Conservation (phyloP, 2,113 vertebrate genomes). For the Neolamprologus brichardi region DNA sequence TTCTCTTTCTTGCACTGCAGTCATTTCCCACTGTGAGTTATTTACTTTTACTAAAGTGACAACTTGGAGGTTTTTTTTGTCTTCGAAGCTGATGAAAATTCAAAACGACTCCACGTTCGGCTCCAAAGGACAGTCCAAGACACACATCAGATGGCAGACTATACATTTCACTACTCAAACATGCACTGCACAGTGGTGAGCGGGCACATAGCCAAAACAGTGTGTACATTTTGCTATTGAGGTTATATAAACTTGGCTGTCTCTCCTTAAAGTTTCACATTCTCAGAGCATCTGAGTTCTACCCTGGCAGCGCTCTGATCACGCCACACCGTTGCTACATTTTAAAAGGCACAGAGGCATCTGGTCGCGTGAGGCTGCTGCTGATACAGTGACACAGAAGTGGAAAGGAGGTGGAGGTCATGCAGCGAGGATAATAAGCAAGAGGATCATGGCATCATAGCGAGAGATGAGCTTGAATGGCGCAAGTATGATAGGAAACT, state of each 20-base stretch:
- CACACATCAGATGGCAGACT: constrained; percentile 3
- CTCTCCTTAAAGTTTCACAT: neutral
- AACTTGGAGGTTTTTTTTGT: neutral
- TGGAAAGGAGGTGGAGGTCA: neutral
- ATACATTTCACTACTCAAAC: constrained; percentile 30
- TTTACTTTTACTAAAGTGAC: neutral
- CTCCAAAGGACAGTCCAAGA: neutral
- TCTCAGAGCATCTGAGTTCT: neutral
- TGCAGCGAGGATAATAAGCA: neutral
- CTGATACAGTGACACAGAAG: neutral
- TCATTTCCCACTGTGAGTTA: neutral
- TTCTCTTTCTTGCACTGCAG: neutral
- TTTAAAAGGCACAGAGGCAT: neutral
- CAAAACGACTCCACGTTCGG: neutral
- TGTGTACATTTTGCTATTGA: neutral
- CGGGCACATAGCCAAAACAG: neutral
- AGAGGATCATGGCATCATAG: neutral
- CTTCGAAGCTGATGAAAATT: neutral
- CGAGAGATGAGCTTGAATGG: neutral
- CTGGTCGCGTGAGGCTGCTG: neutral
- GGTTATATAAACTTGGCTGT: constrained; percentile 19
- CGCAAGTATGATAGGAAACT: neutral
- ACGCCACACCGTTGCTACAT: neutral
- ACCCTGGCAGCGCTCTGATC: neutral
- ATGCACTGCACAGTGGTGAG: neutral